A percentile compares a stretch with the other conserved stretches of the same genome.
phyloP scores from a whole-genome alignment of 1,140 invertebrate genomes.

The Latrodectus geometricus region DNA sequence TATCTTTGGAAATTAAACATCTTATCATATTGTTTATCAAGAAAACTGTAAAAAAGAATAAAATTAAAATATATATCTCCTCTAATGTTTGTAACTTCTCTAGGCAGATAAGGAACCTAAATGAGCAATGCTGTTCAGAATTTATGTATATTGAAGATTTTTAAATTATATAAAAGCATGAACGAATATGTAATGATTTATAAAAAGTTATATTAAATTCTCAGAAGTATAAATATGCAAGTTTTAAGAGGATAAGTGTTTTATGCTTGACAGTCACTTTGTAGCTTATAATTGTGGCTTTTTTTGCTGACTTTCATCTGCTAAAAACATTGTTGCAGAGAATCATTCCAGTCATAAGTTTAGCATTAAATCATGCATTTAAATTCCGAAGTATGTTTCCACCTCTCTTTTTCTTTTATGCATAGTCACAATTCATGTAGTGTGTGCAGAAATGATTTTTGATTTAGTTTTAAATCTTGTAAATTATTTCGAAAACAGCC shows the following conservation, averaged over 20 bases:
- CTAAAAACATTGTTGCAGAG: slow-evolving; percentile 42
- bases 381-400: no score
- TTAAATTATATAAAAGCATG: background rate
- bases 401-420: no score
- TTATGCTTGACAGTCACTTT: slow-evolving; percentile 10
- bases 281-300: slow-evolving; percentile 14
- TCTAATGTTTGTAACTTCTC: slow-evolving; percentile 34
- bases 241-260: background rate
- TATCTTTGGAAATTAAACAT: slow-evolving; percentile 17
- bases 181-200: background rate
- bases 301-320: slow-evolving; percentile 40
- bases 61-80: slow-evolving; percentile 34
- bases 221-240: background rate
- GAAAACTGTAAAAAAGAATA: slow-evolving; percentile 52
- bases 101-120: background rate
- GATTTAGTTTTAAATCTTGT: no score
- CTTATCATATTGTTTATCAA: slow-evolving; percentile 37
- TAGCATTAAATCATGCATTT: background rate
- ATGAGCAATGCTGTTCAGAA: background rate
- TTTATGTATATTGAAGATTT: background rate
- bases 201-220: background rate
- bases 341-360: slow-evolving; percentile 47
- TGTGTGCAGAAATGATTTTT: no score
- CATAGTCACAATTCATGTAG: no score
- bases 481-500: no score